Evolutionary conservation across 2,113 vertebrate species (phyloP).

Genomic region (Lagenorhynchus albirostris): DNA sequence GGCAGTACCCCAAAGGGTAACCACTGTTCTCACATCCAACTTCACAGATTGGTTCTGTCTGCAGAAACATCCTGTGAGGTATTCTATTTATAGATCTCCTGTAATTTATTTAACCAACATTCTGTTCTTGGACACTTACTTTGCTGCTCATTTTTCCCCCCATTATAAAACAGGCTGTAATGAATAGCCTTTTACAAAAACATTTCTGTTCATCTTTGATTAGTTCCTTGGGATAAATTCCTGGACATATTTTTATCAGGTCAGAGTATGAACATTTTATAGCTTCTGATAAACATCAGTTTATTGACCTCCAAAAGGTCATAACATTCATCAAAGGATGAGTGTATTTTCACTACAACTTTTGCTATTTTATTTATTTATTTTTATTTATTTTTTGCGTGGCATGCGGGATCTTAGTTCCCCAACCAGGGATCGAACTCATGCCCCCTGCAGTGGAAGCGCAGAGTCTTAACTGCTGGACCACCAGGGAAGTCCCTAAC

Average conservation of each 20-base stretch:
- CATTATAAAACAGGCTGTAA: background rate
- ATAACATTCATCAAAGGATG: background rate
- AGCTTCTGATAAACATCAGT: background rate
- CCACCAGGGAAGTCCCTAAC: background rate
- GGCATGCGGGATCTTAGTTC: background rate
- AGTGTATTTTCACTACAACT: background rate
- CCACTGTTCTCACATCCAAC: background rate
- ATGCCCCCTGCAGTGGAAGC: background rate
- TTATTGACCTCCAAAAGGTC: background rate
- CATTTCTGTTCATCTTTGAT: background rate
- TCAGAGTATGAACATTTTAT: background rate
- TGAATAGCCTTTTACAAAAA: background rate
- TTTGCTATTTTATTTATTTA: background rate
- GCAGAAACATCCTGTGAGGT: background rate
- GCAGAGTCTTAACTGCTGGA: background rate
- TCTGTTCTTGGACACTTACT: background rate
- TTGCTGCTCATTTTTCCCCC: background rate
- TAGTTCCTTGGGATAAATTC: conserved; percentile 4
- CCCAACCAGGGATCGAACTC: background rate
- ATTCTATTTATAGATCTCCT: conserved; percentile 13
- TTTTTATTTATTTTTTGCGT: background rate
- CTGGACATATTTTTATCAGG: background rate
- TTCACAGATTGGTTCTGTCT: background rate
- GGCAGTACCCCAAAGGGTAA: background rate
- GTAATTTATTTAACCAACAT: background rate